Evolutionary conservation across 2,113 vertebrate genomes (phyloP), one percentile per base, ranked within the genome.

Genomic region (Scomber japonicus): DNA sequence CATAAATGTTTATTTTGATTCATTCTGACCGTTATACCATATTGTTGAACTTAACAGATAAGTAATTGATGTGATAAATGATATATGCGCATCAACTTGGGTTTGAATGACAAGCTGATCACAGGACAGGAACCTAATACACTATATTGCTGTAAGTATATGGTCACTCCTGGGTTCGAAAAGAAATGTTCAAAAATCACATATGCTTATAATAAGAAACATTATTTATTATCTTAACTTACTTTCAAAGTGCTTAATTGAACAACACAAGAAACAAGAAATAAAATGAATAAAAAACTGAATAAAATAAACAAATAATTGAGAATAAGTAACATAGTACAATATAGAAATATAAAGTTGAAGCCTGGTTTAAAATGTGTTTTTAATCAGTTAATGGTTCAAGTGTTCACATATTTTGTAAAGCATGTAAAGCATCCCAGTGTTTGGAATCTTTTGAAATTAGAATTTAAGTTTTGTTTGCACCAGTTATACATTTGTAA

Each of bases 1-100:
- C 69, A 84, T 73, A 71, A 53, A 74, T 49, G 69, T 75, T 78
- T 63, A 49, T 40, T 86, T 81, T 82, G 55, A 87, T 83, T 77
- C 67, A 71, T 61, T 54, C 10, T 24, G 45, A 4, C 56, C 46
- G 71, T 83, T 76, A 66, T 46, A 35, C 55, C 13, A 19, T 17
- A 3, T 65, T 5, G 48, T 46, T 56, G 11, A 74, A 11, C 15
- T 21, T 19, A 10, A 61, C n/a, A 45, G 48, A 27, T 57, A 30
- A 19, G 66, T 15, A 71, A 30, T 3, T 14, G 45, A 51, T 17
- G 19, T 61, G 15, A 59, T 30, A 12, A 27, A 56, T 21, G 11
- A 50, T 50, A 69, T 50, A 15, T 40, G 0, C 30, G 49, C 0
- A 2, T 51, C 21, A 45, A 6, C 61, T 60, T 71, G 0, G 14